Percentiles rank a stretch among this genome's conserved stretches.
phyloP scores from a whole-genome alignment of 2,888 invertebrate species.

The Piscicola geometra region DNA sequence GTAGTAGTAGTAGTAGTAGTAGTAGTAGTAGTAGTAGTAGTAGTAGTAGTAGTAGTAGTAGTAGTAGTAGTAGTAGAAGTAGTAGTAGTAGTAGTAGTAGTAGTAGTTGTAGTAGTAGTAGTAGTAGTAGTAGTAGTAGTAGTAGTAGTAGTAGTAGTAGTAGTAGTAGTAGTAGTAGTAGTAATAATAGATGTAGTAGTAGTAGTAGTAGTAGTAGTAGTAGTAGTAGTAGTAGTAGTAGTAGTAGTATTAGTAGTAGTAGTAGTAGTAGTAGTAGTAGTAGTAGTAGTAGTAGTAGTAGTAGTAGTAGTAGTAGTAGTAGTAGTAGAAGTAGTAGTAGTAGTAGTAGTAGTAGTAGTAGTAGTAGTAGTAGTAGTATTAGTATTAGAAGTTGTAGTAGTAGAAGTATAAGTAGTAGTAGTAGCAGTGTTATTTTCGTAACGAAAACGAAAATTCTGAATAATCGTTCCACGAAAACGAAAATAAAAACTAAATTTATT shows the following conservation, averaged over 20 bases:
- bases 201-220: constrained; percentile 24
- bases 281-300: constrained; percentile 12
- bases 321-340: too few relatives aligned
- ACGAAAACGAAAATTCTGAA: too few relatives aligned
- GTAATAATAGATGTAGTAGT: neutral
- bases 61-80: constrained; percentile 18
- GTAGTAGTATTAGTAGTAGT: constrained; percentile 16
- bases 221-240: constrained; percentile 24
- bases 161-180: too few relatives aligned
- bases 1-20: constrained; percentile 22
- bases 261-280: constrained; percentile 24
- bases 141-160: too few relatives aligned
- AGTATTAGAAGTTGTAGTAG: constrained; percentile 12
- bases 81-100: constrained; percentile 21
- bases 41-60: constrained; percentile 22
- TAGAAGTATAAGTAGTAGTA: constrained; percentile 16
- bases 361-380: neutral
- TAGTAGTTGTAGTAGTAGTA: too few relatives aligned
- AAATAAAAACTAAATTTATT: too few relatives aligned
- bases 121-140: too few relatives aligned
- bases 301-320: too few relatives aligned
- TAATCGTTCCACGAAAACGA: too few relatives aligned
- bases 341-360: too few relatives aligned
- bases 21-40: constrained; percentile 24
- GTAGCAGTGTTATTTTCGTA: too few relatives aligned